Percentiles rank a stretch among this genome's conserved stretches.
phyloP scores from a whole-genome alignment of 2,113 vertebrate genomes.

The Sialia sialis region DNA sequence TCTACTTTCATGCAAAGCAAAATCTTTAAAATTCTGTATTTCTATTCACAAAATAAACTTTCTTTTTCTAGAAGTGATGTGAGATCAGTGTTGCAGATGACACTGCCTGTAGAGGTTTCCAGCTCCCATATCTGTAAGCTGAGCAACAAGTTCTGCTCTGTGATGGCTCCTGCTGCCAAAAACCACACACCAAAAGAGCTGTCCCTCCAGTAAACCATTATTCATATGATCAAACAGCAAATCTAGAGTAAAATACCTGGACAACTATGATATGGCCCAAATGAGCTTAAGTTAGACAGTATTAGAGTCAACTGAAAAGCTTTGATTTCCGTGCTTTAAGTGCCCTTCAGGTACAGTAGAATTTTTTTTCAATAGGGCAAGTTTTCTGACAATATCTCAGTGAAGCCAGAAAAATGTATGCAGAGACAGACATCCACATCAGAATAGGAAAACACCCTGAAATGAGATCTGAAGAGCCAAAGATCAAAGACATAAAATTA shows the following conservation, averaged over 20 bases:
- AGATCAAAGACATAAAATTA: neutral
- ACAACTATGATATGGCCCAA: slow-evolving; percentile 68
- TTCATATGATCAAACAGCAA: slow-evolving; percentile 42
- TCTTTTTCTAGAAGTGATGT: slow-evolving; percentile 74
- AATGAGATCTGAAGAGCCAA: neutral
- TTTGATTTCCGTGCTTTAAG: slow-evolving; percentile 52
- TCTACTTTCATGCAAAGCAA: neutral
- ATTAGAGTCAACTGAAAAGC: slow-evolving; percentile 65
- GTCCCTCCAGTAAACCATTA: slow-evolving; percentile 70
- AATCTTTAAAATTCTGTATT: slow-evolving; percentile 14
- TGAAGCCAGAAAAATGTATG: neutral
- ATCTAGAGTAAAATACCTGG: neutral
- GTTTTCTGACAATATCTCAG: neutral
- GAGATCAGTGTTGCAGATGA: slow-evolving; percentile 82
- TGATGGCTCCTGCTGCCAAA: slow-evolving; percentile 55
- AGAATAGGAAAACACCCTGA: neutral
- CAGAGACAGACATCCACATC: neutral
- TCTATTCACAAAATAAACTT: slow-evolving; percentile 20
- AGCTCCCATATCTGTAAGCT: slow-evolving; percentile 57
- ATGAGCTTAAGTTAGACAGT: slow-evolving; percentile 63
- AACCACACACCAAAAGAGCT: neutral
- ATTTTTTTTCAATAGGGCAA: neutral
- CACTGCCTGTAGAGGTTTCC: slow-evolving; percentile 76
- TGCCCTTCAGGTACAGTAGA: neutral
- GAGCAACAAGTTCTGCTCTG: slow-evolving; percentile 74